A percentile compares a stretch with the other conserved stretches of the same genome.
These are phyloP conservation scores for Sceloporus undulatus DNA, from an alignment of 2,113 vertebrate genomes.

Conservation along the genomic window DNA sequence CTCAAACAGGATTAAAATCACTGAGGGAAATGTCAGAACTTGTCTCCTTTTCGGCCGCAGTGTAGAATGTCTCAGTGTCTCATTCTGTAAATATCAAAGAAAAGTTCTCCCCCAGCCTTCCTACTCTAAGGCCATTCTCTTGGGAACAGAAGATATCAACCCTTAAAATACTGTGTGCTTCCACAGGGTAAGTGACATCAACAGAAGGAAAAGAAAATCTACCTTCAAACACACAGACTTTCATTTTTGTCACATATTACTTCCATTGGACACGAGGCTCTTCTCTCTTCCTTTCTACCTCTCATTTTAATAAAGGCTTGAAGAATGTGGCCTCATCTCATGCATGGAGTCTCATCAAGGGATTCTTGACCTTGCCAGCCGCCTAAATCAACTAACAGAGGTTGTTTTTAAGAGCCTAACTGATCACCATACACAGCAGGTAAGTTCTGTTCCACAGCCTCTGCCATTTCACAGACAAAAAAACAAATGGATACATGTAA, in stretches of 20 bases:
- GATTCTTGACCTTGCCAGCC: too few species aligned
- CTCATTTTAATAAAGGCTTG: too few species aligned
- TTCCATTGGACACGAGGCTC: not conserved
- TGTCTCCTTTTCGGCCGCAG: not conserved
- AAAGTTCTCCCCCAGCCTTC: not conserved
- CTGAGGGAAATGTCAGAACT: not conserved
- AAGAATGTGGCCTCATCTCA: too few species aligned
- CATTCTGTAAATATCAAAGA: not conserved
- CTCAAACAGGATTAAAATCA: not conserved
- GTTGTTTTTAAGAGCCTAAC: too few species aligned
- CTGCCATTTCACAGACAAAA: too few species aligned
- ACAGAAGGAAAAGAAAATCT: not conserved
- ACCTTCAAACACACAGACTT: not conserved
- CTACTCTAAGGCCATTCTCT: not conserved
- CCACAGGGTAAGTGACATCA: not conserved
- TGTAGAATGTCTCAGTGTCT: not conserved
- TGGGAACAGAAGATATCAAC: not conserved
- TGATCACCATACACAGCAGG: too few species aligned
- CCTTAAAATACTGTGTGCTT: not conserved
- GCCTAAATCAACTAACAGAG: too few species aligned
- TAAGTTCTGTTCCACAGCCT: too few species aligned
- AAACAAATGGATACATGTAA: too few species aligned
- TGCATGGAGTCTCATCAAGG: too few species aligned
- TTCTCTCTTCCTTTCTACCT: too few species aligned
- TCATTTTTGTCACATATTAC: not conserved